Conservation (phyloP, 2,113 vertebrate genomes). For the Rostratula benghalensis region DNA sequence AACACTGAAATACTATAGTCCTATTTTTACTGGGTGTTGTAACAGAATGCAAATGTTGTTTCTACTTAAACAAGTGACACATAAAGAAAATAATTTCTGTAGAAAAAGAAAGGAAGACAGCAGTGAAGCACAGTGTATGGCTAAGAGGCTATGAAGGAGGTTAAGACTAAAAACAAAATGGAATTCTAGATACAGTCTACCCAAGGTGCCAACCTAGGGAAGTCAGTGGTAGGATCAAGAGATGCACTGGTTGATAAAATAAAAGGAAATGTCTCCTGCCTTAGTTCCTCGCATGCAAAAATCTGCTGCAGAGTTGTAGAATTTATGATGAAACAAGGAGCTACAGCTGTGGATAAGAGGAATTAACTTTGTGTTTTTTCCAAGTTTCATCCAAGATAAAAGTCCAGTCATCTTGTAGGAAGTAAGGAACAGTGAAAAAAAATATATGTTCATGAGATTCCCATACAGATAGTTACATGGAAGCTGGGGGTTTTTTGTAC, state of each 20-base stretch:
- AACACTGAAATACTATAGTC: neutral
- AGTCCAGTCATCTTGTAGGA: neutral
- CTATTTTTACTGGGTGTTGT: neutral
- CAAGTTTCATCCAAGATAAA: neutral
- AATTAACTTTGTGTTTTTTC: neutral
- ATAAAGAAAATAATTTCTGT: neutral
- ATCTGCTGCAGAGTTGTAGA: neutral
- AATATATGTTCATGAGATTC: neutral
- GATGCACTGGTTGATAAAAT: neutral
- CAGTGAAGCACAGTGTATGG: neutral
- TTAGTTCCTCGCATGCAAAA: neutral
- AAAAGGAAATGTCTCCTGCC: neutral
- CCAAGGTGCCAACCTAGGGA: neutral
- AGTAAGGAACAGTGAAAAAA: neutral
- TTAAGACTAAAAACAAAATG: neutral
- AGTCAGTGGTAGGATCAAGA: neutral
- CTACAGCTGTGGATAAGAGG: neutral
- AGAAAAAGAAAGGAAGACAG: neutral
- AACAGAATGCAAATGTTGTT: neutral
- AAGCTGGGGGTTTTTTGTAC: neutral
- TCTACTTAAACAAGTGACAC: neutral
- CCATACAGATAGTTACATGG: neutral
- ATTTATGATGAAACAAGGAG: neutral
- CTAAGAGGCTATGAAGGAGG: neutral
- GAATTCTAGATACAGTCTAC: neutral